Evolutionary conservation across 2,888 invertebrate genomes (phyloP), one percentile per base, ranked within the genome.

Genomic region (Ormia ochracea): DNA sequence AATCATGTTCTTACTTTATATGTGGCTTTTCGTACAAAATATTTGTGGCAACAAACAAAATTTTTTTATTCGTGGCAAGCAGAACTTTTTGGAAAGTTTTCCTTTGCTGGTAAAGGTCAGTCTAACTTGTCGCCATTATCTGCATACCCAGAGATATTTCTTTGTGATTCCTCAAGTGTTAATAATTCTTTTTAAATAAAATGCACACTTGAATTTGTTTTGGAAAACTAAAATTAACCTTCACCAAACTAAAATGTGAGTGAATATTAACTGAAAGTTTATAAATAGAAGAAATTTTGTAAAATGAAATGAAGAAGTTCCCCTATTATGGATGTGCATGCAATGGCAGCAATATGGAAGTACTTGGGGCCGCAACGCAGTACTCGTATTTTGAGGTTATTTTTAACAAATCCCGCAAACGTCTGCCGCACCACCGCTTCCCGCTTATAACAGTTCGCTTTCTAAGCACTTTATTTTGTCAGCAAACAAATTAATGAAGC

Each of bases 401-500:
- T 63, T 72, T 63, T 63, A 72, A 33, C 17, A 72, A 72, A 72
- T 63, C 19, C 61, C 54, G 19, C 3, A n/a, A 3, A 10, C 9
- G 0, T 12, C 17, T 4, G 33, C 33, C 14, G 26, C 10, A n/a
- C 59, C 56, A 10, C 26, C 19, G 10, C 19, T 52, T 21, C 33
- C 5, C 19, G 17, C n/a, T n/a, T n/a, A n/a, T 17, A 17, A 10
- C 19, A 28, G 4, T 21, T 23, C 4, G 21, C 19, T 26, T 28
- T 43, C 41, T 36, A 58, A 68, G 36, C 45, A 17, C 3, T 63
- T 38, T 56, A 19, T 54, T 75, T 59, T 75, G 69, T 76, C 69
- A 77, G 56, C 17, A 69, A 61, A 69, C 61, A 76, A 68, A 77
- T 77, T 80, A 80, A 80, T 77, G 80, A 80, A 80, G 80, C 63